A percentile compares a stretch with the other conserved stretches of the same genome.
Evolutionary conservation across 2,888 invertebrate genomes (phyloP).

Genomic region (Cactoblastis cactorum): DNA sequence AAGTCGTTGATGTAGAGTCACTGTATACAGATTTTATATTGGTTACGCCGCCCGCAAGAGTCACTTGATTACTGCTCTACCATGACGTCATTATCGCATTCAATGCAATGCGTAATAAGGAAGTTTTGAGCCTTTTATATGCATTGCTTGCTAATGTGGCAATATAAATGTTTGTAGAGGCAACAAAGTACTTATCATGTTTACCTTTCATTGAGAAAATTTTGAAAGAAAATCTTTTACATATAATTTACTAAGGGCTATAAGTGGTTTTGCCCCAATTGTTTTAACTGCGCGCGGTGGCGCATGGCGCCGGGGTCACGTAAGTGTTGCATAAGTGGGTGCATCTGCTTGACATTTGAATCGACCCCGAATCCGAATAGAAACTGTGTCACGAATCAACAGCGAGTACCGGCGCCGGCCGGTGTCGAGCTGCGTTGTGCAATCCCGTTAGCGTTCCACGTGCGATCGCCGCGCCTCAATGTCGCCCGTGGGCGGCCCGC

Average conservation of each 20-base stretch:
- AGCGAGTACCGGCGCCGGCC: constrained; percentile 49
- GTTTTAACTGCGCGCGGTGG: constrained; percentile 42
- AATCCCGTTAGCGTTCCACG: constrained; percentile 75
- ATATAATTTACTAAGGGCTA: neutral
- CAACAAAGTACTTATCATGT: neutral
- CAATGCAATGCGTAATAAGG: neutral
- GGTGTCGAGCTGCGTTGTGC: constrained; percentile 65
- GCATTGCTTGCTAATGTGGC: neutral
- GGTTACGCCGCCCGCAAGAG: constrained; percentile 2
- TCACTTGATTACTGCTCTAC: neutral
- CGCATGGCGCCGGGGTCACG: constrained; percentile 48
- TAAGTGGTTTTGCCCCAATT: constrained; percentile 25
- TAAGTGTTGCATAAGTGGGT: constrained; percentile 71
- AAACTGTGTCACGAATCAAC: constrained; percentile 76
- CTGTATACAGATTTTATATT: constrained; percentile 5
- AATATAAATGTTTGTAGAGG: neutral
- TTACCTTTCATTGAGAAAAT: neutral
- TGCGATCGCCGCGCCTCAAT: constrained; percentile 74
- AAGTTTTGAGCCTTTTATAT: neutral
- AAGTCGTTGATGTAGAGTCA: constrained; percentile 1
- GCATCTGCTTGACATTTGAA: constrained; percentile 79
- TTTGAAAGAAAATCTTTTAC: neutral
- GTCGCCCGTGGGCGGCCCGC: constrained; percentile 71
- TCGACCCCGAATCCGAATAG: constrained; percentile 79
- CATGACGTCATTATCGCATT: neutral